A percentile compares a stretch with the other conserved stretches of the same genome.
Conservation (phyloP, 2,113 vertebrate genomes). For the Cryptotis parvus region DNA sequence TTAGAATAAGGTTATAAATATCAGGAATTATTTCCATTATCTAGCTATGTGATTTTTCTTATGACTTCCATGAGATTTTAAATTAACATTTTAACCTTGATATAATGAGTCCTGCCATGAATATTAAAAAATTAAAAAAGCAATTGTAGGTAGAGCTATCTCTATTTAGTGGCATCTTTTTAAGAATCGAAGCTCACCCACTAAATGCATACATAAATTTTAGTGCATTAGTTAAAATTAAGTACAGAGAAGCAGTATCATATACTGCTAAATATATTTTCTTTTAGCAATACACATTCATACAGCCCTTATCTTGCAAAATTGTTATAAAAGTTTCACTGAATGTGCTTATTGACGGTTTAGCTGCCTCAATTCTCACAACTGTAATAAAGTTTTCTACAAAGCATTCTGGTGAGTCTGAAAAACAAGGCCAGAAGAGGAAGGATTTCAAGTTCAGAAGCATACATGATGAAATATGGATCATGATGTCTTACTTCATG, state of each 20-base stretch:
- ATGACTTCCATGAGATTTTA: background rate
- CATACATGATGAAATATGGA: background rate
- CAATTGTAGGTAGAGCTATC: background rate
- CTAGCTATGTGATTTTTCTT: background rate
- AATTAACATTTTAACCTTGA: constrained; percentile 13
- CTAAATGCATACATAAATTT: background rate
- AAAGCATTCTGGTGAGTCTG: background rate
- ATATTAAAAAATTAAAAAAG: background rate
- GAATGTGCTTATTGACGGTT: background rate
- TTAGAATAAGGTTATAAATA: background rate
- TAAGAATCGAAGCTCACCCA: background rate
- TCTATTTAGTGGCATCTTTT: background rate
- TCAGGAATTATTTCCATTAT: background rate
- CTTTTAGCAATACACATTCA: background rate
- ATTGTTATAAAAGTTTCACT: background rate
- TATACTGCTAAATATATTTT: background rate
- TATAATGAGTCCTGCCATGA: background rate
- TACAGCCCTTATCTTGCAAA: background rate
- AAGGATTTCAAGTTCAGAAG: background rate
- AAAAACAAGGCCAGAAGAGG: background rate
- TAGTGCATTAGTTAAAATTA: background rate
- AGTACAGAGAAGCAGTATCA: background rate
- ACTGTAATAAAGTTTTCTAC: background rate
- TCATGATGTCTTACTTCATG: background rate
- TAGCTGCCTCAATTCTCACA: background rate